Evolutionary conservation across 2,797 vertebrate species (phyloP), one percentile per base, ranked within the genome.

Genomic region (Thunnus albacares): DNA sequence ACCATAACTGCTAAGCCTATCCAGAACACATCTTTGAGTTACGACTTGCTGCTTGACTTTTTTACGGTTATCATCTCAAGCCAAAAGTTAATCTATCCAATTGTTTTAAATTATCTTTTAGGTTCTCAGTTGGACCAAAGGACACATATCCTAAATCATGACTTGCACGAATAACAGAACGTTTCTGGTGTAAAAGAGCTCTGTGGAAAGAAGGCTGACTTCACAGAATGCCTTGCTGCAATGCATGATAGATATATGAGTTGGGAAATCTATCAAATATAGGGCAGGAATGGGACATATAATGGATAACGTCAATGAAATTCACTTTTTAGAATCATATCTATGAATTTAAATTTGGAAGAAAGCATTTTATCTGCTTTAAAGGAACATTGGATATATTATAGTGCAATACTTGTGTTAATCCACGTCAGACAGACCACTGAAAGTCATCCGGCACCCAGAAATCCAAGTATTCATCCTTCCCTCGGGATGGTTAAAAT

Each of bases 71-170:
- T 77, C 51, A 57, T 76, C 79, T 38, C 2, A 22, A 90, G 88
- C 88, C 88, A 92, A 81, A 84, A 84, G 55, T 78, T 82, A 85
- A 85, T 80, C 83, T 82, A 82, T 87, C 85, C 87, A 92, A 89
- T 93, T 92, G 87, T 88, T 93, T 90, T 84, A 90, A 90, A 93
- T 91, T 38, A 92, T 90, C 76, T 90, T 86, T 84, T 79, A 81
- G 76, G 66, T 68, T 83, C 80, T 83, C 71, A 47, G 68, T 69
- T 87, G 86, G 81, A 90, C 71, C 66, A 74, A 69, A 64, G 33
- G 60, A 58, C 67, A 71, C 57, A 51, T 24, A 43, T 82, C 17
- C 8, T 85, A 91, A 94, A 93, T 94, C 86, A 80, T 33, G 59
- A 78, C 70, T 82, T 47, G 58, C 75, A 51, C 45, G 47, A 71